Conservation (phyloP, 2,888 invertebrate genomes). For the Tipula confusa region DNA sequence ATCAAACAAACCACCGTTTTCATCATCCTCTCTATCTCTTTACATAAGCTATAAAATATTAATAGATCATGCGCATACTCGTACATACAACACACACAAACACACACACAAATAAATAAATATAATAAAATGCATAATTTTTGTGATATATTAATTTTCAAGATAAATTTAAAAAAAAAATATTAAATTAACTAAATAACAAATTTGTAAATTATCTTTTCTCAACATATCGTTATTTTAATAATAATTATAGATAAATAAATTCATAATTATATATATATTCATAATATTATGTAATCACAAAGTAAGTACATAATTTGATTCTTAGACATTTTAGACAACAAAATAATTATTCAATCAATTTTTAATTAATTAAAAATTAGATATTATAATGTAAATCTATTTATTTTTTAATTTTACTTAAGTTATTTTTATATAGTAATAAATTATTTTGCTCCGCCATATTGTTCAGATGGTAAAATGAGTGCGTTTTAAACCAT, state of each 20-base stretch:
- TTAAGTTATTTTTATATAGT: neutral
- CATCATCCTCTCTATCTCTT: neutral
- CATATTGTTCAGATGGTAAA: neutral
- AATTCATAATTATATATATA: neutral
- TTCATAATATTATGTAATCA: neutral
- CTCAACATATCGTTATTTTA: conserved; percentile 20
- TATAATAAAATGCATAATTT: neutral
- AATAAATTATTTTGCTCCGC: neutral
- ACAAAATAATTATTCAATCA: neutral
- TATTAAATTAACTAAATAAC: neutral
- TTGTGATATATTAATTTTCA: conserved; percentile 17
- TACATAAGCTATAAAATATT: neutral
- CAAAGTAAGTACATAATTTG: neutral
- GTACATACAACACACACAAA: neutral
- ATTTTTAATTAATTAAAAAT: conserved; percentile 20
- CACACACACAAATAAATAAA: neutral
- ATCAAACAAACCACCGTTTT: conserved; percentile 20
- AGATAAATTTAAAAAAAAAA: neutral
- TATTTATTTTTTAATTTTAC: conserved; percentile 20
- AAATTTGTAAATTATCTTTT: neutral
- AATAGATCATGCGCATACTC: too few relatives aligned
- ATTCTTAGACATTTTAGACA: neutral
- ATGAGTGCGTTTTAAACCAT: neutral
- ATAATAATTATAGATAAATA: conserved; percentile 3
- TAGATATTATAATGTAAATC: neutral